Base-by-base conservation (phyloP, 2,113 vertebrate genomes). In the Crotalus horridus region DNA sequence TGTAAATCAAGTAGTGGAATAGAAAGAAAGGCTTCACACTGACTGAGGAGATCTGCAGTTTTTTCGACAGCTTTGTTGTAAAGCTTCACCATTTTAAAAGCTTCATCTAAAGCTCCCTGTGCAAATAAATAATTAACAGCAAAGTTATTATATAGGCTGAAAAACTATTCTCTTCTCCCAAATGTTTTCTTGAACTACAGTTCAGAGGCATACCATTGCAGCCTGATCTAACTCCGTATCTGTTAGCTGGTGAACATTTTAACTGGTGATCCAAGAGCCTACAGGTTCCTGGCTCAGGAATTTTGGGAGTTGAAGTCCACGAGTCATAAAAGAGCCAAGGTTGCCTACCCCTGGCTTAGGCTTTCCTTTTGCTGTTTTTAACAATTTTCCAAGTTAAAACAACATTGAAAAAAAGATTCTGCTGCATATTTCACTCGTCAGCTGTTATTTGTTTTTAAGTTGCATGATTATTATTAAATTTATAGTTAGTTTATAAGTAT, bases 51-150 rank as follows among this genome's bases (percentile, higher is more conserved):
- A 5, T 54, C 89, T 0, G 87, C 48, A 0, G 97, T 96, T 55
- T 93, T 94, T 56, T 91, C 92, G 13, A 99, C 94, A 0, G 97
- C 95, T 6, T 91, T 29, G 0, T 81, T 94, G 93, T 98, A 98
- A 92, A 92, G 94, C 51, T 96, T 97, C 92, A 98, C 17, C 43
- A 94, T 95, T 90, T 97, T 91, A 61, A 94, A 97, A 0, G 98
- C 97, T 24, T 97, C 96, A 6, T 96, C 94, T 90, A 99, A 91
- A 59, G 90, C 94, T 91, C 91, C 96, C 99, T 99, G 95, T 21
- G 81, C 48, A 86, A 26, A 43, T 89, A 88, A 95, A 94, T 39
- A 95, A 81, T 92, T 3, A 85, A 48, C 24, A 51, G 43, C 39
- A 89, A 56, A 23, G 89, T 24, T 59, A 20, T 89, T 59, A 17